Conservation (phyloP, 1,140 invertebrate species). For the Pseudomyrmex concolor region DNA sequence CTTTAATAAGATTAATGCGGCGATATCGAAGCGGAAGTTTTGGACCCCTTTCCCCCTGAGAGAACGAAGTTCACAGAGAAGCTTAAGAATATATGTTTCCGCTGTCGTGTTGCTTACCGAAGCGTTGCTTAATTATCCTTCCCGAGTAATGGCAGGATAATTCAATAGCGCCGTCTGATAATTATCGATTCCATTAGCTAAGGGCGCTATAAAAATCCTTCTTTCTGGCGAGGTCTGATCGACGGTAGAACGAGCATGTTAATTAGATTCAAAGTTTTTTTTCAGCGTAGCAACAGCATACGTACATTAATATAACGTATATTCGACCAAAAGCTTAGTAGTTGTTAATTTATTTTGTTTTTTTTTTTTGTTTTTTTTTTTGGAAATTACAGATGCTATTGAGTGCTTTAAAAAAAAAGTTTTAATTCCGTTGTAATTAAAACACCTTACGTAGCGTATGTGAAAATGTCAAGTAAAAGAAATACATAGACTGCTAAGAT, state of each 20-base stretch:
- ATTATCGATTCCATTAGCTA: constrained; percentile 83
- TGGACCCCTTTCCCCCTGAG: background rate
- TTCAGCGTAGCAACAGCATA: background rate
- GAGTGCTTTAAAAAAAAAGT: too few relatives aligned
- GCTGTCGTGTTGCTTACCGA: constrained; percentile 69
- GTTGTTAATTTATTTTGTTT: constrained; percentile 1
- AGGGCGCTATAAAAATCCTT: constrained; percentile 69
- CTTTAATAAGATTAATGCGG: constrained; percentile 43
- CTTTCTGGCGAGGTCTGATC: constrained; percentile 14
- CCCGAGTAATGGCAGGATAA: constrained; percentile 75
- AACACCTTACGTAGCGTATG: too few relatives aligned
- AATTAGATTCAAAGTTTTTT: constrained; percentile 14
- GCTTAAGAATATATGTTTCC: constrained; percentile 63
- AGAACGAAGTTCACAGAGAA: constrained; percentile 23
- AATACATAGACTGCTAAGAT: too few relatives aligned
- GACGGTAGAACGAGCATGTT: constrained; percentile 2
- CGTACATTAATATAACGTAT: constrained; percentile 10
- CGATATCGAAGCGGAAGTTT: constrained; percentile 32
- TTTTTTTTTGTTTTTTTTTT: too few relatives aligned
- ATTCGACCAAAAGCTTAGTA: background rate
- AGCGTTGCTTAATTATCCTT: constrained; percentile 76
- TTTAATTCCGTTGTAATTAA: too few relatives aligned
- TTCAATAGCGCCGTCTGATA: constrained; percentile 73
- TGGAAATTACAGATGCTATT: too few relatives aligned
- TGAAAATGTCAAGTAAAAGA: too few relatives aligned